These are phyloP conservation scores for Auanema sp. DNA, from an alignment of 2,888 invertebrate genomes.

Conservation along the genomic window DNA sequence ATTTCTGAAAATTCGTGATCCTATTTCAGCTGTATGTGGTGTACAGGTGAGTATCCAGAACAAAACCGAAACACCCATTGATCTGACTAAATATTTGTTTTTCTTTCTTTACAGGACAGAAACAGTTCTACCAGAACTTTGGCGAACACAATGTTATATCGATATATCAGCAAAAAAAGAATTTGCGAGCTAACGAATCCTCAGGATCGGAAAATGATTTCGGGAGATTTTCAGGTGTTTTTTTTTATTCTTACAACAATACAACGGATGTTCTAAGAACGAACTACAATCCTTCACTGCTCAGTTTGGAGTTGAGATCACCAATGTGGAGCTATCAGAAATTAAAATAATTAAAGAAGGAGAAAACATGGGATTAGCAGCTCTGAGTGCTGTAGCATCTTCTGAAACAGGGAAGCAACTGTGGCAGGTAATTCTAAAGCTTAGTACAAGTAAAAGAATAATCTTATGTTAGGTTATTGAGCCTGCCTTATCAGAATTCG, in stretches of 20 bases:
- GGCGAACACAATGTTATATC: constrained; percentile 65
- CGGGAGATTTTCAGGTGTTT: constrained; percentile 43
- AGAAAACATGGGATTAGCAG: constrained; percentile 55
- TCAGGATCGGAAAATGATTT: constrained; percentile 38
- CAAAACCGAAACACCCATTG: neutral
- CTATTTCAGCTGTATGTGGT: constrained; percentile 64
- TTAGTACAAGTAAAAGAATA: neutral
- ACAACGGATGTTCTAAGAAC: constrained; percentile 50
- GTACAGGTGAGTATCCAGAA: constrained; percentile 56
- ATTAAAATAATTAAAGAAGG: constrained; percentile 53
- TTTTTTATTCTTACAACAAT: neutral
- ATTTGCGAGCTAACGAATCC: constrained; percentile 57
- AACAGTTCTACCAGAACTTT: constrained; percentile 65
- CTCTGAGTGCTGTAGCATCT: constrained; percentile 39
- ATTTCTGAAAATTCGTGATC: constrained; percentile 65
- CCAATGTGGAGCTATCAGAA: constrained; percentile 65
- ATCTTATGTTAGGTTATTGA: constrained; percentile 27
- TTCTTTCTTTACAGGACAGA: constrained; percentile 51
- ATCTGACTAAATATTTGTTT: constrained; percentile 8
- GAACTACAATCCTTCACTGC: constrained; percentile 64
- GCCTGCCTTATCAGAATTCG: constrained; percentile 35
- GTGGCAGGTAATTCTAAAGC: constrained; percentile 29
- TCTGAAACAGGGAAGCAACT: constrained; percentile 47
- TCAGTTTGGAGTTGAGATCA: constrained; percentile 65
- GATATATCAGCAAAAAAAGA: constrained; percentile 63